Percentiles rank a stretch among this genome's conserved stretches.
Conservation (phyloP, 1,140 invertebrate species). For the Schlechtendalia chinensis region DNA sequence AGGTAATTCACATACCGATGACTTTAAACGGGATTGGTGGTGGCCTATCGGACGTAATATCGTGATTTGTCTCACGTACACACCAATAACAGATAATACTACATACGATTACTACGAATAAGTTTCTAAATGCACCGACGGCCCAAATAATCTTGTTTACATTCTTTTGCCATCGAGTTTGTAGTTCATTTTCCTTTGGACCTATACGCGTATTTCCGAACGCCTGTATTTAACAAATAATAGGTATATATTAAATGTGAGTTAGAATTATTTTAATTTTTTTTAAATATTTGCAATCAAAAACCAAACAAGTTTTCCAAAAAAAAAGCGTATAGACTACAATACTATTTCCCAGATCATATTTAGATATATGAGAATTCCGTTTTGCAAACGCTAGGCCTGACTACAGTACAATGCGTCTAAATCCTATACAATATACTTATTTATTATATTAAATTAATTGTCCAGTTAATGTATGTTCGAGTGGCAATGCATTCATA, state of each 20-base stretch:
- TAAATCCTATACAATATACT: too few species aligned
- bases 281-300: too few species aligned
- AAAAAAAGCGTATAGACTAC: too few species aligned
- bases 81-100: conserved; percentile 59
- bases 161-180: conserved; percentile 57
- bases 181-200: conserved; percentile 57
- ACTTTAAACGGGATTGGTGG: conserved; percentile 54
- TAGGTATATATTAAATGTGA: too few species aligned
- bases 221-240: conserved; percentile 58
- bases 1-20: conserved; percentile 20
- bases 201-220: conserved; percentile 56
- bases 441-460: too few species aligned
- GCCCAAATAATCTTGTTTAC: conserved; percentile 60
- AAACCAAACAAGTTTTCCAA: too few species aligned
- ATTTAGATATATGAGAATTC: too few species aligned
- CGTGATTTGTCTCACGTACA: conserved; percentile 59
- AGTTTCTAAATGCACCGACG: conserved; percentile 59
- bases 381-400: too few species aligned
- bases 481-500: background rate
- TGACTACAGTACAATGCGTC: too few species aligned
- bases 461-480: too few species aligned
- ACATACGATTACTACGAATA: conserved; percentile 58
- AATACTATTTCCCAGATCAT: too few species aligned
- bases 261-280: too few species aligned
- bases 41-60: conserved; percentile 56